Base-by-base conservation (phyloP, 1,140 invertebrate species). In the Cydia amplana region DNA sequence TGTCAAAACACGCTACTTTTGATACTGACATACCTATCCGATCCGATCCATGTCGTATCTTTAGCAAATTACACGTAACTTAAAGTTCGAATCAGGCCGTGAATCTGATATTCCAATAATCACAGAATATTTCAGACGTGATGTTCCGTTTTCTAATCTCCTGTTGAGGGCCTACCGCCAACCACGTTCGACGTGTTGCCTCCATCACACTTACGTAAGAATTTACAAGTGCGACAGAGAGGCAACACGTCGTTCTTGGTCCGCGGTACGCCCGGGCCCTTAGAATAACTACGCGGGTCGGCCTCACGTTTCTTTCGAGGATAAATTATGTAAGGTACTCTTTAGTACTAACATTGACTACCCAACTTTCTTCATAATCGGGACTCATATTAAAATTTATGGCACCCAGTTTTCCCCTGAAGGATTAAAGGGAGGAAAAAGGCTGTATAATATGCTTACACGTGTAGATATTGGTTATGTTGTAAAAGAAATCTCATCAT, bases 341-440 rank as follows among this genome's bases (percentile, higher is more conserved):
- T 60, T 60, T n/a, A 60, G 18, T 60, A 23, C 18, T 20, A 23
- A 60, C 55, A 60, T 23, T 10, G 55, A 60, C 55, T 60, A 20
- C 55, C 55, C 3, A 60, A 60, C 7, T 60, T 60, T 60, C 55
- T 23, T 23, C 55, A 60, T 60, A 60, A 60, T 60, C 55, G n/a
- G n/a, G n/a, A 60, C 10, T 60, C 55, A 23, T 60, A 60, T 60
- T 60, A 60, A 20, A 60, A 60, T 60, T 60, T 60, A 60, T 23
- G 12, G 55, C 20, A 18, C n/a, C 55, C 16, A 18, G 6, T 55
- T 55, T 9, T 18, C n/a, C 7, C 10, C n/a, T 60, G n/a, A 60
- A 23, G 55, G 55, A 60, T 23, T 12, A 9, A n/a, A 0, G 55
- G 10, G 23, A n/a, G n/a, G 16, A 51, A 60, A 60, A 12, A 23